Evolutionary conservation across 2,113 vertebrate genomes (phyloP), one percentile per base, ranked within the genome.

Genomic region (Cettia cetti): DNA sequence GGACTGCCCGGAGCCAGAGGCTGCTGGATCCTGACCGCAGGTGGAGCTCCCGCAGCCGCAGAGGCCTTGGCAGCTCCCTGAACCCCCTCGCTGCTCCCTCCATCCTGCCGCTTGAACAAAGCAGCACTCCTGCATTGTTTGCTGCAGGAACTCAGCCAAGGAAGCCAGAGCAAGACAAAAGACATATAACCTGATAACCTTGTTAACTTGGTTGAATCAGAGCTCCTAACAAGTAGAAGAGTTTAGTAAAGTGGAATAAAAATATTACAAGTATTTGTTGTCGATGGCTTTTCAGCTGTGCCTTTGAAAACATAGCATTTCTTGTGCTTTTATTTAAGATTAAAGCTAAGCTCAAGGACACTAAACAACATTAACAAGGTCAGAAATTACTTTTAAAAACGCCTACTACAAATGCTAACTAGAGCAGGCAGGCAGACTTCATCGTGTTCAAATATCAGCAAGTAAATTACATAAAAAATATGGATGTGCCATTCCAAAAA

Each of bases 271-370:
- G 64, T 96, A 96, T 97, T 96, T 95, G 85, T 84, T 90, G 90
- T 87, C 95, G 83, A 91, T 89, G 76, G 89, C 65, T 95, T 98
- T 97, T 97, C 96, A 96, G 76, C 86, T 92, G 76, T 64, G 65
- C 60, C 64, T 96, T 91, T 93, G 95, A 94, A 96, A 97, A 76
- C 2, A 4, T 53, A 96, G 53, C 33, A 40, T 97, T 97, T 98
- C 94, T 97, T 97, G 69, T 95, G 92, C 94, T 92, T 97, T 97
- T 97, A 95, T 96, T 97, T 97, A 96, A 97, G 95, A 97, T 97
- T 96, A 98, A 98, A 98, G 96, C 93, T 87, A 96, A 93, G 75
- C 96, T 97, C 97, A 98, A 98, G 98, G 98, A 97, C 98, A 64
- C 88, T 86, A 97, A 97, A 95, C 93, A 96, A 95, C 89, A 96